Conservation (phyloP, 2,888 invertebrate species). For the Diplazon laetatorius region DNA sequence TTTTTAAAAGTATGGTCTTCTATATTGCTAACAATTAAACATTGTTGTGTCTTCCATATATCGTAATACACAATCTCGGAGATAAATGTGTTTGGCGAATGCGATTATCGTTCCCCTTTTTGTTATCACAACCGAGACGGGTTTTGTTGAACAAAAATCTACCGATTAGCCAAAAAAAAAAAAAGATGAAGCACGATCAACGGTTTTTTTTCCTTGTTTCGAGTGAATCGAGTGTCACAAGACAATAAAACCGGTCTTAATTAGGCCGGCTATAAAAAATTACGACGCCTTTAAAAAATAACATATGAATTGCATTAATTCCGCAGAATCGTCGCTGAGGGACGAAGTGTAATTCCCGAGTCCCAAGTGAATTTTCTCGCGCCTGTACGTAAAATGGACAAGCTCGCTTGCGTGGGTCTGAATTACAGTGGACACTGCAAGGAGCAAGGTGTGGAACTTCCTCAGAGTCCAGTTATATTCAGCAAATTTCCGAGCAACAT, state of each 20-base stretch:
- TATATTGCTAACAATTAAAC: too few species aligned
- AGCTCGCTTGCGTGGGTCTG: conserved; percentile 92
- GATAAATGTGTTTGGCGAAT: too few species aligned
- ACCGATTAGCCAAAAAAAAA: not conserved
- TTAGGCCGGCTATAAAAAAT: too few species aligned
- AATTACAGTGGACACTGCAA: conserved; percentile 94
- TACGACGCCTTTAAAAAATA: too few species aligned
- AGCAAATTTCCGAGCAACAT: conserved; percentile 93
- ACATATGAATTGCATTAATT: too few species aligned
- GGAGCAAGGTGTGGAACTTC: conserved; percentile 90
- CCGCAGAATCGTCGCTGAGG: conserved; percentile 84
- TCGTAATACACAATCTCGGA: too few species aligned
- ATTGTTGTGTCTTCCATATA: too few species aligned
- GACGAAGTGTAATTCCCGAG: conserved; percentile 84
- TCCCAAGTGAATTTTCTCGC: conserved; percentile 86
- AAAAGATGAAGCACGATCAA: conserved; percentile 7
- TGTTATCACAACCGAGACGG: too few species aligned
- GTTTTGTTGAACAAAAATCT: not conserved
- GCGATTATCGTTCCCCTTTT: too few species aligned
- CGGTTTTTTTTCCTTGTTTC: not conserved
- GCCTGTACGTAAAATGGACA: conserved; percentile 91
- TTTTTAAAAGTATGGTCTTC: too few species aligned
- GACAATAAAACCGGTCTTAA: not conserved
- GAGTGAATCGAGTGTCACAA: not conserved
- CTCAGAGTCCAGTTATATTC: conserved; percentile 92